Evolutionary conservation across 2,113 vertebrate species (phyloP), one percentile per base, ranked within the genome.

Genomic region (Urocitellus parryii): DNA sequence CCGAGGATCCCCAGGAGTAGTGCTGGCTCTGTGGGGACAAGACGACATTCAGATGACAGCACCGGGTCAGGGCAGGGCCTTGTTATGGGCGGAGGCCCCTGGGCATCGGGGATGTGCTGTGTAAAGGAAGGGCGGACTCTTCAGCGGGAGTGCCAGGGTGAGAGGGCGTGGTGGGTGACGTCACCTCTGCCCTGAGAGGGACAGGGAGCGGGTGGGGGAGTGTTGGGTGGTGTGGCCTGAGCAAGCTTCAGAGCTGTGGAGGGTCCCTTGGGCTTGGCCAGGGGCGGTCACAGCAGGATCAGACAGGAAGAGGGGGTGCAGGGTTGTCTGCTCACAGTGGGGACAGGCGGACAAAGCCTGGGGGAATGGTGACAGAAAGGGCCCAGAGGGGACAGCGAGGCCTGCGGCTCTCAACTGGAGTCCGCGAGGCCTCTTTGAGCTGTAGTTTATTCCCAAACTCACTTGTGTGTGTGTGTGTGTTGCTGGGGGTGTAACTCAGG

Each of bases 191-290:
- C 14, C 29, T 13, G 1, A 3, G 29, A n/a, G 10, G 42, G 77
- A 32, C 0, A 1, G 34, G 58, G 39, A 5, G 0, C 42, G 32
- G 16, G 25, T 18, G n/a, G 2, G 22, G 10, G 17, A 8, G 24
- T 34, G 20, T 29, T 11, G 34, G 27, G 39, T 51, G 12, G 4
- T 24, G 22, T 20, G 45, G 8, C 25, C 93, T 11, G n/a, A 34
- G 34, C 7, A 51, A 63, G 68, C n/a, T 12, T 5, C 0, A 13
- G 34, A 27, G 14, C 32, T 8, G 1, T 5, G 27, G 77, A 63
- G 72, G 32, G 25, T 9, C 16, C 2, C 18, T 58, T 1, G 24
- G 11, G 48, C 5, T 32, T 12, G 25, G 74, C 65, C 42, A 34
- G 32, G 29, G 74, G 29, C 4, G 14, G 22, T 14, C 18, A 9